A percentile compares a stretch with the other conserved stretches of the same genome.
phyloP scores from a whole-genome alignment of 53 echinoderm and acorn worm species.

The Holothuria scabra region DNA sequence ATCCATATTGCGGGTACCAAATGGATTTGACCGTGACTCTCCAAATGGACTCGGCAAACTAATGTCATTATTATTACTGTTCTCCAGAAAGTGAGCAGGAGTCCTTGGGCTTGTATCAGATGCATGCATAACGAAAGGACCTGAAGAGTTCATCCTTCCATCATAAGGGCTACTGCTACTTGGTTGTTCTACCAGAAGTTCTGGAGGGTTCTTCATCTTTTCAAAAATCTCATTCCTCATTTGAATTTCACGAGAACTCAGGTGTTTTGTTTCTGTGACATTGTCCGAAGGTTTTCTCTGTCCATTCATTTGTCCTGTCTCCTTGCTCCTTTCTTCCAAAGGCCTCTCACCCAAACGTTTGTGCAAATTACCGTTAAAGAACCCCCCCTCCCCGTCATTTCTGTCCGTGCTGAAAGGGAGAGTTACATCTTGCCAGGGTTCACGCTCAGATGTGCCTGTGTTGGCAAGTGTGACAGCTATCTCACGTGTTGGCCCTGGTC shows the following conservation, averaged over 20 bases:
- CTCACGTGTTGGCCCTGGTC: neutral
- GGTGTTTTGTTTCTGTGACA: neutral
- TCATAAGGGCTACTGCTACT: neutral
- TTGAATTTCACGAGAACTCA: constrained; percentile 32
- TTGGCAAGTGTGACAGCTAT: constrained; percentile 17
- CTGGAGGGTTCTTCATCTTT: constrained; percentile 27
- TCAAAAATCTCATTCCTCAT: constrained; percentile 39
- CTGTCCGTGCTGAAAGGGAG: constrained; percentile 45
- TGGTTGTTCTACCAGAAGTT: constrained; percentile 23
- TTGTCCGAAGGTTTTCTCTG: neutral
- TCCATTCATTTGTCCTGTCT: neutral
- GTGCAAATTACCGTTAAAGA: constrained; percentile 23
- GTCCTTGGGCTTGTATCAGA: constrained; percentile 66
- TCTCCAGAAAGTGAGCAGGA: constrained; percentile 59
- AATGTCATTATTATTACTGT: constrained; percentile 46
- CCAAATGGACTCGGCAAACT: constrained; percentile 63
- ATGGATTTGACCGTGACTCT: constrained; percentile 39
- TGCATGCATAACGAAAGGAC: constrained; percentile 54
- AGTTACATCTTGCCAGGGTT: constrained; percentile 49
- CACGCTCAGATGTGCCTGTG: constrained; percentile 4
- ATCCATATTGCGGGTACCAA: constrained; percentile 18
- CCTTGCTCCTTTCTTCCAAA: constrained; percentile 14
- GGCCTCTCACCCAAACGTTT: constrained; percentile 45
- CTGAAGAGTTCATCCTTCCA: neutral
- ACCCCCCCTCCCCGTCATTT: constrained; percentile 8